Base-by-base conservation (phyloP, 2,888 invertebrate species). In the Volucella bombylans region DNA sequence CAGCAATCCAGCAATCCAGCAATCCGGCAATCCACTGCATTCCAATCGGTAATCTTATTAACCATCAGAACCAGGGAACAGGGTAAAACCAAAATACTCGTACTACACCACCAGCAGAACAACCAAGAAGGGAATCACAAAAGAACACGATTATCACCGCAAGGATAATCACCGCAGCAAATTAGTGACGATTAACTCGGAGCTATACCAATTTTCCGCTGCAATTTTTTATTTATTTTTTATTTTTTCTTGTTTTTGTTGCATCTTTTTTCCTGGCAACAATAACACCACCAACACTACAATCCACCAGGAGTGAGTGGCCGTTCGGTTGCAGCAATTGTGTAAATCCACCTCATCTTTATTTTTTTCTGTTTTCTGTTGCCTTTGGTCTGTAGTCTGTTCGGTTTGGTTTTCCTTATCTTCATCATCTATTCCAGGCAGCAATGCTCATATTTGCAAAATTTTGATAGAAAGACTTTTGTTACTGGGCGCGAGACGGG, bases 111-210 rank as follows among this genome's bases (percentile, higher is more conserved):
- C 57, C 47, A 38, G 8, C 61, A 49, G 62, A 65, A 52, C 55
- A 71, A 23, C 59, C 49, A 82, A 41, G 61, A 57, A 73, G 45
- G 62, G 57, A 68, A 80, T 67, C 73, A 85, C 67, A 85, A 81
- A 80, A 72, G 67, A 85, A 81, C 76, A 85, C 62, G 80, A 85
- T 77, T 80, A 85, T 80, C 76, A 85, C 80, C 59, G 79, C 69
- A 79, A 83, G 83, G 83, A 79, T 83, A 79, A 83, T 79, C 83
- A 76, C 83, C 72, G 76, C 68, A 81, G 72, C 72, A 80, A 85
- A 80, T 85, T 80, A 85, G 85, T 77, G 76, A 81, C 72, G 80
- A 85, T 81, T 80, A 68, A 85, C 80, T 85, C 62, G 62, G 67
- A 80, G 76, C 72, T 81, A 72, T 72, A 85, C 64, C 72, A 80